Evolutionary conservation across 2,888 invertebrate species (phyloP), one percentile per base, ranked within the genome.

Genomic region (Cataglyphis livida): DNA sequence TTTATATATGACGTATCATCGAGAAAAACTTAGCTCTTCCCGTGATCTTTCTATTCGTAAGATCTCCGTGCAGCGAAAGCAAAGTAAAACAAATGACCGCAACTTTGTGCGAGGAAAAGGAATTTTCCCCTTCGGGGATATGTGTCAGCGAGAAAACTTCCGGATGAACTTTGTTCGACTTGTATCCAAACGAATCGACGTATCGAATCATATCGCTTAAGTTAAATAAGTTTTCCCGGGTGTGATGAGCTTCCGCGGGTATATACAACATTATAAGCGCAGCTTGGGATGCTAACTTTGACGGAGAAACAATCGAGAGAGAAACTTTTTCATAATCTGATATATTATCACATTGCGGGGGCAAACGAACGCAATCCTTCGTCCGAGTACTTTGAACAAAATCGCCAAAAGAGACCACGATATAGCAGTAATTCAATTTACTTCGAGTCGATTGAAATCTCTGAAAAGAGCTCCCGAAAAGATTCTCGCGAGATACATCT

Each of bases 71-170:
- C 82, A 85, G 87, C 62, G 83, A 88, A 86, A 88, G 89, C 85
- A 89, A 90, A 88, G 90, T 90, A 87, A 91, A 91, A 90, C 89
- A 90, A 91, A 90, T 87, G 90, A 84, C 78, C 64, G 61, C 65
- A 85, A 89, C 85, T 91, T 90, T 81, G 38, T 54, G 61, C 61
- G 32, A 70, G 68, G 82, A 83, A 73, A 85, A 88, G 85, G 84
- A 88, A 88, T 91, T 84, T 87, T 84, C 85, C 87, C 84, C 51
- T 68, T 61, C 9, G 87, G 86, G 88, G 84, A 88, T 90, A 89
- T 87, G 87, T 87, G 90, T 87, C 90, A 82, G 88, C 85, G 83
- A 57, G 48, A 87, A 87, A 91, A 91, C 78, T 90, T 87, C 59
- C 76, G 44, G 54, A 78, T 71, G 85, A 91, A 91, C 89, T 90